phyloP scores from a whole-genome alignment of 2,888 invertebrate species.

The Plebejus anna region DNA sequence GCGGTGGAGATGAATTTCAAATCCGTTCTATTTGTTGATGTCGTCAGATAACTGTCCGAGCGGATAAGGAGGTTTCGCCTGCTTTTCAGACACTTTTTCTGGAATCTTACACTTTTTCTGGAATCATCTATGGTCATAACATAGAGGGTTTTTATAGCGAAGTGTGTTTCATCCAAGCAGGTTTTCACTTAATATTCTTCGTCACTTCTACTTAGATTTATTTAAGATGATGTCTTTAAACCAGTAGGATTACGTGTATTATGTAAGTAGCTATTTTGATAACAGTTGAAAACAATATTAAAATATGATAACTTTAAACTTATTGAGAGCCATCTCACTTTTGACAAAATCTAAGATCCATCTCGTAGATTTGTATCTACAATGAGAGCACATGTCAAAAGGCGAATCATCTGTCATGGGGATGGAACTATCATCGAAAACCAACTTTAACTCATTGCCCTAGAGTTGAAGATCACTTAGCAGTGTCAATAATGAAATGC shows the following conservation, averaged over 20 bases:
- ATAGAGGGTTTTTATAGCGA: constrained; percentile 1
- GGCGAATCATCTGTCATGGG: constrained; percentile 57
- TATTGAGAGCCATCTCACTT: constrained; percentile 35
- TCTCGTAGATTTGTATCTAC: constrained; percentile 53
- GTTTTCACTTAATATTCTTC: not conserved
- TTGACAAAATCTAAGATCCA: constrained; percentile 56
- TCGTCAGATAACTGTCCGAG: constrained; percentile 30
- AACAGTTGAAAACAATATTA: not conserved
- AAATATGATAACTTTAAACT: not conserved
- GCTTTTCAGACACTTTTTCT: constrained; percentile 22
- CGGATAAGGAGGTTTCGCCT: constrained; percentile 23
- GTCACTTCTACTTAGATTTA: not conserved
- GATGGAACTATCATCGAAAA: constrained; percentile 41
- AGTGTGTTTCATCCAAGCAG: not conserved
- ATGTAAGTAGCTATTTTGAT: not conserved
- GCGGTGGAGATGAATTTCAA: constrained; percentile 47
- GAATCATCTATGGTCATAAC: constrained; percentile 23
- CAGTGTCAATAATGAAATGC: constrained; percentile 52
- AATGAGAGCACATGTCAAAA: constrained; percentile 59
- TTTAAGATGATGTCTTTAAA: not conserved
- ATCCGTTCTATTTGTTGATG: constrained; percentile 30
- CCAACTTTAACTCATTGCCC: not conserved
- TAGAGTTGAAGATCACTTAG: constrained; percentile 38
- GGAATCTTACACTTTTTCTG: constrained; percentile 1
- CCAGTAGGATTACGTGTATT: no score